Percentiles rank a stretch among this genome's conserved stretches.
These are phyloP conservation scores for Paracentrotus lividus DNA, from an alignment of 53 echinoderm and acorn worm species.

Conservation along the genomic window DNA sequence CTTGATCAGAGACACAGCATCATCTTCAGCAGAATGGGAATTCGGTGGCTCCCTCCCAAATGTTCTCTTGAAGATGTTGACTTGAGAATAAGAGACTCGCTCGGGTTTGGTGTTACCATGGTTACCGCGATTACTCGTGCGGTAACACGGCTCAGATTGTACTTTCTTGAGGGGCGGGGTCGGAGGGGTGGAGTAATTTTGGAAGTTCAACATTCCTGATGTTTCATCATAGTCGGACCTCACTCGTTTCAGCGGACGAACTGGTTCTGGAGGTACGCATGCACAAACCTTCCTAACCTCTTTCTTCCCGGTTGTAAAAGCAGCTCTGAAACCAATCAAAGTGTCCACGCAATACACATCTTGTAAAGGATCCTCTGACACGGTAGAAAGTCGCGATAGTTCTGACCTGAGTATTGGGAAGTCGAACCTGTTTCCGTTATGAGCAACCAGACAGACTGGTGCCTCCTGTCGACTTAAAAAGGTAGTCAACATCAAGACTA, in stretches of 20 bases:
- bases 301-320: not conserved
- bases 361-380: not conserved
- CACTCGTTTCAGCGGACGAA: not conserved
- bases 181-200: not conserved
- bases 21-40: slow-evolving; percentile 60
- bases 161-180: not conserved
- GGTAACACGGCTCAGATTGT: not conserved
- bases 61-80: slow-evolving; percentile 70
- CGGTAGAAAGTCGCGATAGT: not conserved
- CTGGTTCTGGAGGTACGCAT: not conserved
- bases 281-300: not conserved
- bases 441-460: slow-evolving; percentile 84
- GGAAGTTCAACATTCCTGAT: not conserved
- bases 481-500: slow-evolving; percentile 64
- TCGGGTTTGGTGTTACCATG: not conserved
- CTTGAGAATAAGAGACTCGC: slow-evolving; percentile 35
- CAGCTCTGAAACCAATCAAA: slow-evolving; percentile 21
- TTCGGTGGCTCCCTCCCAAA: slow-evolving; percentile 28
- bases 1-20: slow-evolving; percentile 37
- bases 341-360: slow-evolving; percentile 39
- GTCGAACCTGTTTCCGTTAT: slow-evolving; percentile 81
- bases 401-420: slow-evolving; percentile 77
- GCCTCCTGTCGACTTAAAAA: slow-evolving; percentile 76
- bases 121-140: too few relatives aligned
- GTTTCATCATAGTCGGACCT: not conserved